Conservation (phyloP, 2,113 vertebrate species). For the Scalopus aquaticus region DNA sequence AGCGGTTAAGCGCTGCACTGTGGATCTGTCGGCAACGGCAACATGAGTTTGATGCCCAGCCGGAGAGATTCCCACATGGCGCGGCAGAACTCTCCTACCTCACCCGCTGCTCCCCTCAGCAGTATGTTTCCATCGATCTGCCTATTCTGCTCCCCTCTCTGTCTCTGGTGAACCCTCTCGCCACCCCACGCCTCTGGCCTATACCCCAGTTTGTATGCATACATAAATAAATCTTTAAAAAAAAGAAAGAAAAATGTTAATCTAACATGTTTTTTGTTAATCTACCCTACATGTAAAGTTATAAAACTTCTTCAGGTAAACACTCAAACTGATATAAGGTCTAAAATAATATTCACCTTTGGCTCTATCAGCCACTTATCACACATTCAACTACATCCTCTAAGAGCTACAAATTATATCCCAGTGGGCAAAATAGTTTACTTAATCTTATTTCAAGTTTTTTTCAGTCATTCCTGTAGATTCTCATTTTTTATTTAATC, state of each 20-base stretch:
- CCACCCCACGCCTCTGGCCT: no score
- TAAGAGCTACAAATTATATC: not conserved
- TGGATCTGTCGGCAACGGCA: no score
- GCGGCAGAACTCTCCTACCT: no score
- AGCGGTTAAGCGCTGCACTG: no score
- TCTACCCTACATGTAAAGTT: not conserved
- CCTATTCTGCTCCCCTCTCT: no score
- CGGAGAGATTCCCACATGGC: no score
- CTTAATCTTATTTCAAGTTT: not conserved
- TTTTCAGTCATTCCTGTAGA: not conserved
- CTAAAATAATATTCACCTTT: not conserved
- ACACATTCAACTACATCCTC: not conserved
- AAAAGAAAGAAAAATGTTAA: not conserved
- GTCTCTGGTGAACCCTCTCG: no score
- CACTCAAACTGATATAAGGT: not conserved
- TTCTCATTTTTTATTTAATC: not conserved
- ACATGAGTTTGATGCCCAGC: no score
- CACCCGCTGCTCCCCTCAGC: no score
- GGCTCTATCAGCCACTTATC: accelerated
- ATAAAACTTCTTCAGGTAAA: not conserved
- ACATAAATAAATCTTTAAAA: no score
- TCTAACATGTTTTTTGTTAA: not conserved
- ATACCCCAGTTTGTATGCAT: no score
- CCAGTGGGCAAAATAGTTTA: not conserved
- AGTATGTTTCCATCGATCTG: no score